Conservation (phyloP, 2,797 vertebrate genomes). For the Sebastes iracundus region DNA sequence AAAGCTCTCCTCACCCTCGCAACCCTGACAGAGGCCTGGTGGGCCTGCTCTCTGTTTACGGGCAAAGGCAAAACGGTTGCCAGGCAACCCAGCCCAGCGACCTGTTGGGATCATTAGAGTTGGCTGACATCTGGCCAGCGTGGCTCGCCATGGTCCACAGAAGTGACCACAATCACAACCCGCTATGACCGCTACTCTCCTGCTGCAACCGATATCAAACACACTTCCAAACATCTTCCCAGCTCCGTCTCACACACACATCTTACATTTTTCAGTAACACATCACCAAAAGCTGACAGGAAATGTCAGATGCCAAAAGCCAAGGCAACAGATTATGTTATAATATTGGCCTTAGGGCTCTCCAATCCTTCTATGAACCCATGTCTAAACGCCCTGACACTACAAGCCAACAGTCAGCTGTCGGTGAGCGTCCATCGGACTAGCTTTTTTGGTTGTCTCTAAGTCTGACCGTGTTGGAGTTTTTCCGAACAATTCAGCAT, state of each 20-base stretch:
- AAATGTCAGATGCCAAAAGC: conserved; percentile 26
- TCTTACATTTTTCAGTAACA: neutral
- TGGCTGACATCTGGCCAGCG: conserved; percentile 78
- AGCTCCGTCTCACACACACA: conserved; percentile 19
- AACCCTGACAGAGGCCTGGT: conserved; percentile 73
- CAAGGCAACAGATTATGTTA: neutral
- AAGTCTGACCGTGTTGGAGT: too few species aligned
- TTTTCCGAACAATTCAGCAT: too few species aligned
- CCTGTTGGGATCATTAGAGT: conserved; percentile 81
- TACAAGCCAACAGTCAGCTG: too few species aligned
- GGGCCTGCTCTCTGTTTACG: conserved; percentile 77
- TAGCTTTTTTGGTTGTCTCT: too few species aligned
- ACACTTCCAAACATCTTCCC: conserved; percentile 19
- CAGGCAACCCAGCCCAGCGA: conserved; percentile 77
- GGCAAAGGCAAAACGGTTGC: conserved; percentile 79
- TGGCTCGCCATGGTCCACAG: conserved; percentile 62
- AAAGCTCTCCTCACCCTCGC: conserved; percentile 67
- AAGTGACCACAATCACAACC: conserved; percentile 70
- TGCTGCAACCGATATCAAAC: conserved; percentile 64
- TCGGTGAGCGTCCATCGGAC: too few species aligned
- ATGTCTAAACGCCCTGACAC: neutral
- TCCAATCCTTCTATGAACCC: neutral
- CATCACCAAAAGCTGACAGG: neutral
- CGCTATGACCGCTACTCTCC: conserved; percentile 48
- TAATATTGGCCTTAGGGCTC: neutral